Percentiles rank a stretch among this genome's conserved stretches.
Evolutionary conservation across 2,888 invertebrate species (phyloP).

Genomic region (Zootermopsis nevadensis): DNA sequence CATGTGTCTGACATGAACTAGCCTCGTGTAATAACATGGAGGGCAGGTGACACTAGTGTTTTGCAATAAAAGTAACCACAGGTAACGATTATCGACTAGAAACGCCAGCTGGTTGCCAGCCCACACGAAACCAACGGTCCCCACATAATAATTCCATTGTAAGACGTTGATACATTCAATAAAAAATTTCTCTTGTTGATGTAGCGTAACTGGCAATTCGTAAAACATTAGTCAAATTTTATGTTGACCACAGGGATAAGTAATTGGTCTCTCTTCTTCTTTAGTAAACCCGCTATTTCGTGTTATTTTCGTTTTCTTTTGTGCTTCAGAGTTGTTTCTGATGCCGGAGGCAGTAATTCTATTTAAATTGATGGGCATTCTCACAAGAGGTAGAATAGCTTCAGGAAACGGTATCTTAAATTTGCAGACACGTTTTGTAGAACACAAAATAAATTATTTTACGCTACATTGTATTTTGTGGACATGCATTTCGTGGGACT

Average conservation of each 20-base stretch:
- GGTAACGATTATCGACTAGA: neutral
- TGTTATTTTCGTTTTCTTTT: too few species aligned
- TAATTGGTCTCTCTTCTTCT: neutral
- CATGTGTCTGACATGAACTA: too few species aligned
- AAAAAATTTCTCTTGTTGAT: neutral
- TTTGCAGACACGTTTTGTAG: neutral
- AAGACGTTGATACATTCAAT: neutral
- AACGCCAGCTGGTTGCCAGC: neutral
- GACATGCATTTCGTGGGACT: too few species aligned
- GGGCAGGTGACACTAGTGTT: conserved; percentile 8
- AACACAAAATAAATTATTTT: neutral
- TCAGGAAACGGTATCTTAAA: neutral
- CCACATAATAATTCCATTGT: neutral
- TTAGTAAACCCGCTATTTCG: too few species aligned
- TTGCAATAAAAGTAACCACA: neutral
- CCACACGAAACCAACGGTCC: neutral
- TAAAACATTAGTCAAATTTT: neutral
- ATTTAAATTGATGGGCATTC: neutral
- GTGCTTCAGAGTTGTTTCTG: too few species aligned
- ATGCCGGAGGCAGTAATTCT: neutral
- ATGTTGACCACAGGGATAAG: neutral
- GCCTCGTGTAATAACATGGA: neutral
- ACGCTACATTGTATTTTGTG: neutral
- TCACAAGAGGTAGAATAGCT: neutral
- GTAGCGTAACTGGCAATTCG: neutral